phyloP scores from a whole-genome alignment of 2,797 vertebrate species.

The Cephalopachus bancanus region DNA sequence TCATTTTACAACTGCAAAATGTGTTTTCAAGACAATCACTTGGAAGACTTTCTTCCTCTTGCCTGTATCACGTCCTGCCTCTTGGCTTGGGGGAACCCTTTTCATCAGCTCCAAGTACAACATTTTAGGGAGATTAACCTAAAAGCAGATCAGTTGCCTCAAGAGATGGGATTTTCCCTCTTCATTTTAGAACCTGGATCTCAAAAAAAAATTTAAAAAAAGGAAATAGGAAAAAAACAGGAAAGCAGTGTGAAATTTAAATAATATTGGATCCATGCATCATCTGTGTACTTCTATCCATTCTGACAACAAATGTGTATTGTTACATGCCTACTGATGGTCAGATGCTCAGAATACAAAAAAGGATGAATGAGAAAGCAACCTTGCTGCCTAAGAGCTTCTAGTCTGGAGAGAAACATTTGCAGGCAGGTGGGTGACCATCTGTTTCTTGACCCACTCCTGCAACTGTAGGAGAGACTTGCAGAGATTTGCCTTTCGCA shows the following conservation, averaged over 20 bases:
- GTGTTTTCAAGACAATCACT: background rate
- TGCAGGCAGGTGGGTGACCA: background rate
- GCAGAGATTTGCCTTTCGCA: background rate
- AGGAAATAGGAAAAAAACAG: background rate
- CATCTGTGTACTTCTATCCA: background rate
- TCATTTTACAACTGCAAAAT: background rate
- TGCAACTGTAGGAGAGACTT: background rate
- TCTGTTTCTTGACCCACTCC: background rate
- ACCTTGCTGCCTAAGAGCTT: background rate
- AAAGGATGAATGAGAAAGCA: background rate
- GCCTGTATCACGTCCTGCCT: background rate
- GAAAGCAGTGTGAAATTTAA: background rate
- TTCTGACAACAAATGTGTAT: background rate
- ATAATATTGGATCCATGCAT: background rate
- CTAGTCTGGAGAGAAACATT: background rate
- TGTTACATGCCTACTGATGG: background rate
- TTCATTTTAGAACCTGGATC: conserved; percentile 18
- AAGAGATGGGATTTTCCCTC: background rate
- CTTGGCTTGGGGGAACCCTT: conserved; percentile 26
- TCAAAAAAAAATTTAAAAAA: background rate
- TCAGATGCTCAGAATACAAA: background rate
- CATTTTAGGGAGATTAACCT: background rate
- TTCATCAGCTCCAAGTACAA: background rate
- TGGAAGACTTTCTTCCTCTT: background rate
- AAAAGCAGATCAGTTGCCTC: background rate